Conservation (phyloP, 2,888 invertebrate species). For the Drosophila sordidapex region DNA sequence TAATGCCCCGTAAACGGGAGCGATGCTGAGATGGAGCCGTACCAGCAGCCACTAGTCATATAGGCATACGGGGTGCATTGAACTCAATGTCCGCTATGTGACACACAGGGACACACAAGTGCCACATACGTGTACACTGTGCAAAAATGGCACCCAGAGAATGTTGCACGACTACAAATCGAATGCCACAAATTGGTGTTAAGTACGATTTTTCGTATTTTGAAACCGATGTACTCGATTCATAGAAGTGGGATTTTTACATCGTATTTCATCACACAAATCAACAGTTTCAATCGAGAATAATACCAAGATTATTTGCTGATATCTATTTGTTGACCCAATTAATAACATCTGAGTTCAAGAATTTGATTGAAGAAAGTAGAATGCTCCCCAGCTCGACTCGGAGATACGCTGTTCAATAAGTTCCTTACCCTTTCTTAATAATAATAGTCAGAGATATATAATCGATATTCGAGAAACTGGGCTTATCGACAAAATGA, state of each 20-base stretch:
- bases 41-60: slow-evolving; percentile 23
- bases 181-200: neutral
- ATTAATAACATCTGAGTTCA: no score
- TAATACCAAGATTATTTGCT: no score
- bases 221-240: no score
- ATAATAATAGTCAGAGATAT: neutral
- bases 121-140: slow-evolving; percentile 1
- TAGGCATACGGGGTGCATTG: slow-evolving; percentile 32
- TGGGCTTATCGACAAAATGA: neutral
- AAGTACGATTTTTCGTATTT: neutral
- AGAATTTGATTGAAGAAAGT: no score
- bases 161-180: neutral
- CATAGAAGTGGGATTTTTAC: no score
- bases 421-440: no score
- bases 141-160: neutral
- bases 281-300: no score
- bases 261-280: no score
- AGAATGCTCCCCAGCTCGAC: no score
- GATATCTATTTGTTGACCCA: no score
- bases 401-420: no score
- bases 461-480: neutral
- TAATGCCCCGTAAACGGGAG: slow-evolving; percentile 32
- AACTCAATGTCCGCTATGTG: slow-evolving; percentile 23
- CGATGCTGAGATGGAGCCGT: slow-evolving; percentile 10
- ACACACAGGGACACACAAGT: slow-evolving; percentile 12